Conservation (phyloP, 1,140 invertebrate genomes). For the Lasioglossum baleicum region DNA sequence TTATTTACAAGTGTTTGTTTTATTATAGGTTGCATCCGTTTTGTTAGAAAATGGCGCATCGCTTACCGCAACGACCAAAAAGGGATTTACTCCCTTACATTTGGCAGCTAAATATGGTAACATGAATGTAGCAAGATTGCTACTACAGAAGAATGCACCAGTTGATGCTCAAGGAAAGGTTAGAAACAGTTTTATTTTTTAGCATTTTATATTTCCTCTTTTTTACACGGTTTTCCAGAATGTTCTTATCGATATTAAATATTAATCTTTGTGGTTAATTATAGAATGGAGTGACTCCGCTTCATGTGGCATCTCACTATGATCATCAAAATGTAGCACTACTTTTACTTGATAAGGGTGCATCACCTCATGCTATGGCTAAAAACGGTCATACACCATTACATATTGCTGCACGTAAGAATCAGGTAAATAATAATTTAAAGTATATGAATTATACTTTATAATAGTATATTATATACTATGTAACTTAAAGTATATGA, state of each 20-base stretch:
- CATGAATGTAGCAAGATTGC: conserved; percentile 92
- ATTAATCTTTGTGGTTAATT: too few species aligned
- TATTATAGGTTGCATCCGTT: conserved; percentile 88
- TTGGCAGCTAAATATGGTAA: conserved; percentile 98
- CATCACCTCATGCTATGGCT: conserved; percentile 96
- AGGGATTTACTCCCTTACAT: conserved; percentile 98
- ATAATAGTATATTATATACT: too few species aligned
- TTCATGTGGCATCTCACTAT: conserved; percentile 99
- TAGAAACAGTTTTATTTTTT: too few species aligned
- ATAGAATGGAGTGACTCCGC: conserved; percentile 96
- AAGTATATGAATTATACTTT: neutral
- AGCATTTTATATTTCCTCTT: too few species aligned
- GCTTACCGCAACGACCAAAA: conserved; percentile 94
- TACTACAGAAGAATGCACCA: conserved; percentile 93
- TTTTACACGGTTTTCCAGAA: too few species aligned
- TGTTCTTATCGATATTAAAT: too few species aligned
- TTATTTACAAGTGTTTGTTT: too few species aligned
- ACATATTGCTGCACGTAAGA: conserved; percentile 99
- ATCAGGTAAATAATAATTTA: conserved; percentile 85
- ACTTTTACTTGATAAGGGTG: conserved; percentile 95
- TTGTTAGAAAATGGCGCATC: conserved; percentile 96
- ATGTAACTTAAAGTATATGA: too few species aligned
- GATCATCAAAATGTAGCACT: conserved; percentile 96
- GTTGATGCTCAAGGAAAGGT: conserved; percentile 97
- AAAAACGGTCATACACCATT: conserved; percentile 99